phyloP scores from a whole-genome alignment of 2,888 invertebrate genomes.

The Sceliomorpha sp. region DNA sequence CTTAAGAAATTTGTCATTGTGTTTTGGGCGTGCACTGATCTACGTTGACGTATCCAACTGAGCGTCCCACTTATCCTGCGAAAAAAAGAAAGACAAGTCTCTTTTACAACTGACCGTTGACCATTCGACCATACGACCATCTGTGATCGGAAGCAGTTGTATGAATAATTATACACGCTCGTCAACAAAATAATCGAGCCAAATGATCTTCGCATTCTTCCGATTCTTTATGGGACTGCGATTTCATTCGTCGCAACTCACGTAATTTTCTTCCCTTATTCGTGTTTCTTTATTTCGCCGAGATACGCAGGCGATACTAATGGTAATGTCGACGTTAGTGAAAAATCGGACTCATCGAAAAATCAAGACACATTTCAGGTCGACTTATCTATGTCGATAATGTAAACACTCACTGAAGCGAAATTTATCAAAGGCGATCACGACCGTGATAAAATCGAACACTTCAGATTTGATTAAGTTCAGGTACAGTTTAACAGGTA shows the following conservation, averaged over 20 bases:
- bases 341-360: conserved; percentile 30
- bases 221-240: conserved; percentile 25
- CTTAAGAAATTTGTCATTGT: conserved; percentile 55
- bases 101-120: conserved; percentile 52
- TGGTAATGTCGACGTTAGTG: too few species aligned
- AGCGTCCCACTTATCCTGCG: conserved; percentile 47
- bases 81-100: conserved; percentile 35
- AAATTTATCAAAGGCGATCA: conserved; percentile 49
- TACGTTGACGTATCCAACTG: conserved; percentile 63
- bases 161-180: conserved; percentile 48
- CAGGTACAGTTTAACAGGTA: conserved; percentile 15
- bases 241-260: too few species aligned
- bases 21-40: conserved; percentile 59
- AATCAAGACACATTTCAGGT: conserved; percentile 17
- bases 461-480: conserved; percentile 30
- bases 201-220: conserved; percentile 46
- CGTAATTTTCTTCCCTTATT: too few species aligned
- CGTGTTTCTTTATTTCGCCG: neutral
- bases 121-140: conserved; percentile 34
- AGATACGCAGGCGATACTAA: too few species aligned
- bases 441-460: conserved; percentile 26
- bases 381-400: conserved; percentile 30
- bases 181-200: conserved; percentile 43
- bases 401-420: conserved; percentile 57
- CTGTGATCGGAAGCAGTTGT: conserved; percentile 49